Percentiles rank a stretch among this genome's conserved stretches.
Evolutionary conservation across 2,888 invertebrate species (phyloP).

Genomic region (Chymomyza caudatula): DNA sequence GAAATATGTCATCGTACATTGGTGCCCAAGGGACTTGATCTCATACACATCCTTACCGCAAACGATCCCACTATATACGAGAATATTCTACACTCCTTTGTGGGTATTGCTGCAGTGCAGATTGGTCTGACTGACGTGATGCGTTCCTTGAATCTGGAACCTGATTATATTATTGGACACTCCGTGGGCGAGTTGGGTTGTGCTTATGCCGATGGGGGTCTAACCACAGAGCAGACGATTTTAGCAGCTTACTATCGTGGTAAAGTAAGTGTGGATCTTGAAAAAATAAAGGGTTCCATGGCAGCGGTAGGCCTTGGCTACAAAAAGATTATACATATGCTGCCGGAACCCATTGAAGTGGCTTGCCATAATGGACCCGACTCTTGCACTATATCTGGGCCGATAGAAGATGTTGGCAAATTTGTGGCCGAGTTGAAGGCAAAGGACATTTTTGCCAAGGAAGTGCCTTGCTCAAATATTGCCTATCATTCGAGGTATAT

Average conservation of each 20-base stretch:
- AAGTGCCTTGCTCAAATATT: constrained; percentile 91
- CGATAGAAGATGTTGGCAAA: constrained; percentile 82
- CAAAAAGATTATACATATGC: constrained; percentile 80
- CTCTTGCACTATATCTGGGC: constrained; percentile 94
- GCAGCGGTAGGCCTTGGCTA: constrained; percentile 88
- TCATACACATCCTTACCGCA: constrained; percentile 83
- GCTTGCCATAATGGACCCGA: constrained; percentile 93
- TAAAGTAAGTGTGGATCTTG: constrained; percentile 84
- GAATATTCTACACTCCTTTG: constrained; percentile 84
- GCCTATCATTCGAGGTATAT: constrained; percentile 94
- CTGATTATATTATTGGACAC: constrained; percentile 90
- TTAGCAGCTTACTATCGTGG: constrained; percentile 91
- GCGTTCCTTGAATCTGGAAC: constrained; percentile 81
- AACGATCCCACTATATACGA: constrained; percentile 82
- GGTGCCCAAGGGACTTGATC: constrained; percentile 81
- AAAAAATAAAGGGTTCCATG: constrained; percentile 88
- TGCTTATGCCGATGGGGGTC: constrained; percentile 95
- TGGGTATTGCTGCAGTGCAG: constrained; percentile 85
- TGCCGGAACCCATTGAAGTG: constrained; percentile 88
- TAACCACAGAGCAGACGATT: constrained; percentile 92
- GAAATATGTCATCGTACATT: constrained; percentile 81
- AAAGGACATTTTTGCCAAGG: constrained; percentile 88
- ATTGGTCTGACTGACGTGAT: constrained; percentile 84
- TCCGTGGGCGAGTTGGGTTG: constrained; percentile 97
- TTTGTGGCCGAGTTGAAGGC: constrained; percentile 84